Evolutionary conservation across 2,888 invertebrate genomes (phyloP).

Genomic region (Panopea generosa): DNA sequence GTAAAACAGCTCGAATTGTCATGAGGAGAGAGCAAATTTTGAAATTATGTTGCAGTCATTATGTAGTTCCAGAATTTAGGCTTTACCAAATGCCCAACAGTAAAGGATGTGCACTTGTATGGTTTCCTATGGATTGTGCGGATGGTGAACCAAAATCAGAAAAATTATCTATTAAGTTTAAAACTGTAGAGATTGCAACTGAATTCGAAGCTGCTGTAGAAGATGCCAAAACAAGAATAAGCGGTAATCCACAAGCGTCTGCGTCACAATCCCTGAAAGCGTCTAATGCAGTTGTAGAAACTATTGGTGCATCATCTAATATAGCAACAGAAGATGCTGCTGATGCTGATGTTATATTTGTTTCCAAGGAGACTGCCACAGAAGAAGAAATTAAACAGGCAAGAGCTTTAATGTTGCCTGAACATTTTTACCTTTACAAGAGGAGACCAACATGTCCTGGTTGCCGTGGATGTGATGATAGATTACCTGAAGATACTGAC

Average conservation of each 20-base stretch:
- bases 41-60: conserved; percentile 96
- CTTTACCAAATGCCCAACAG: conserved; percentile 91
- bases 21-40: conserved; percentile 96
- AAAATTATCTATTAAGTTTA: conserved; percentile 93
- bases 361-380: conserved; percentile 75
- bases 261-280: neutral
- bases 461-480: conserved; percentile 82
- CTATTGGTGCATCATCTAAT: conserved; percentile 14
- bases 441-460: conserved; percentile 80
- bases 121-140: conserved; percentile 94
- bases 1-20: conserved; percentile 89
- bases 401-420: conserved; percentile 78
- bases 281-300: conserved; percentile 13
- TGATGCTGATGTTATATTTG: conserved; percentile 75
- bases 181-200: conserved; percentile 91
- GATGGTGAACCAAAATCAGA: conserved; percentile 90
- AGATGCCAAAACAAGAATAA: conserved; percentile 86
- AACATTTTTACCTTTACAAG: conserved; percentile 83
- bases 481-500: conserved; percentile 12
- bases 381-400: conserved; percentile 79
- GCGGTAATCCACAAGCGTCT: neutral
- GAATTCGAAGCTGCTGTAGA: conserved; percentile 91
- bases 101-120: conserved; percentile 92
- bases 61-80: conserved; percentile 90
- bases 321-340: neutral